These are phyloP conservation scores for Drosophila ananassae DNA, from an alignment of 1,140 invertebrate species.

Conservation along the genomic window DNA sequence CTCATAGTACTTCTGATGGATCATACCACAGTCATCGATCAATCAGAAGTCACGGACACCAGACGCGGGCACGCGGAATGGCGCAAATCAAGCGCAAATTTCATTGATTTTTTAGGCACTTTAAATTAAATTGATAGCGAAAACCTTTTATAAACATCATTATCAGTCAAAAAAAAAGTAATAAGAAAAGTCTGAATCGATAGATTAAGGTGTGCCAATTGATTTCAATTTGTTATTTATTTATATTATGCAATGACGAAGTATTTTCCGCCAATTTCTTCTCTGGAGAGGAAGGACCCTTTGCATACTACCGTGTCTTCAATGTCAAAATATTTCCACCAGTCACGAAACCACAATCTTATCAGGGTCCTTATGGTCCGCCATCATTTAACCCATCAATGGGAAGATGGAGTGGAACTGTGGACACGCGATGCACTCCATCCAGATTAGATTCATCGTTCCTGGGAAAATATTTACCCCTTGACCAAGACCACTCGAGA, in stretches of 20 bases:
- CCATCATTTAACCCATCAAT: constrained; percentile 36
- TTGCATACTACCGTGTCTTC: background rate
- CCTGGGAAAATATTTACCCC: constrained; percentile 28
- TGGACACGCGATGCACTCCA: constrained; percentile 47
- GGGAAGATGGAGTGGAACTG: constrained; percentile 30
- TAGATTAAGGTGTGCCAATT: constrained; percentile 2
- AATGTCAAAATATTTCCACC: background rate
- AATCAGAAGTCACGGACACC: constrained; percentile 2
- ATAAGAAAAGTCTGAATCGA: background rate
- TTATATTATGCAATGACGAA: constrained; percentile 2
- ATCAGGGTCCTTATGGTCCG: constrained; percentile 31
- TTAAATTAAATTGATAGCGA: constrained; percentile 22
- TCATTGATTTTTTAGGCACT: constrained; percentile 11
- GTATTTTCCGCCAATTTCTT: background rate
- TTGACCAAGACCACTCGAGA: constrained; percentile 26
- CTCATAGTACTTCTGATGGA: background rate
- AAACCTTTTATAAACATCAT: constrained; percentile 28
- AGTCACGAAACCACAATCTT: constrained; percentile 19
- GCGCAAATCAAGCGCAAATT: constrained; percentile 24
- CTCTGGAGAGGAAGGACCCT: background rate
- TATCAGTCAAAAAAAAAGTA: constrained; percentile 15
- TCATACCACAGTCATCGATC: background rate
- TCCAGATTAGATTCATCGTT: constrained; percentile 48
- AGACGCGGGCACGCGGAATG: background rate
- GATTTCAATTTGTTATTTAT: constrained; percentile 4